Conservation (phyloP, 1,140 invertebrate species). For the Anadara kagoshimensis region DNA sequence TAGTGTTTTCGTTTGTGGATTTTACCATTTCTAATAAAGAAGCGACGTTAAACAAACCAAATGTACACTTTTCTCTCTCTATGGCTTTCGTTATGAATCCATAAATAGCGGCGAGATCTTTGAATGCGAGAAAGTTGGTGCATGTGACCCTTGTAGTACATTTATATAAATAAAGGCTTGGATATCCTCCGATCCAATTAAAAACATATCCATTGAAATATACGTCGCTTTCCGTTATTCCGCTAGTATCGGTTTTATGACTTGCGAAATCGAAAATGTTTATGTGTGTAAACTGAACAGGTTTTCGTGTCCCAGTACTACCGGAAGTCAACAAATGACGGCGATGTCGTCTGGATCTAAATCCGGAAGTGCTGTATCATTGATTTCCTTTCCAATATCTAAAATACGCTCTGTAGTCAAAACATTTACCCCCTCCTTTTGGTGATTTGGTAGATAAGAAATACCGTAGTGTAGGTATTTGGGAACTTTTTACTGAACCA, state of each 20-base stretch:
- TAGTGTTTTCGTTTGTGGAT: neutral
- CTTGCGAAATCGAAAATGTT: neutral
- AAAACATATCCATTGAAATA: constrained; percentile 11
- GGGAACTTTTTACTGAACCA: neutral
- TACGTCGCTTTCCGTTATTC: neutral
- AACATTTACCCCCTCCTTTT: neutral
- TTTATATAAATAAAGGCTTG: neutral
- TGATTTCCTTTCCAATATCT: neutral
- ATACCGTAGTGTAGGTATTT: neutral
- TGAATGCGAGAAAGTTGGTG: neutral
- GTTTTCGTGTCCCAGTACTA: constrained; percentile 17
- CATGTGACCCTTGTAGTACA: neutral
- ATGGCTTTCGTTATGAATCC: neutral
- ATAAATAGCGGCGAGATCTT: neutral
- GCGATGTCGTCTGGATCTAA: constrained; percentile 21
- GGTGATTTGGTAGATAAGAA: neutral
- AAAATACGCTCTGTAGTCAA: neutral
- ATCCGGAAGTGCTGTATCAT: neutral
- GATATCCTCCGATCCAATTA: neutral
- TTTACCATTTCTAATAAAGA: constrained; percentile 11
- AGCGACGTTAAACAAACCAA: neutral
- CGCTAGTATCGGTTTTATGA: neutral
- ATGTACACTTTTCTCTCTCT: constrained; percentile 1
- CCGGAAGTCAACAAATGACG: constrained; percentile 11
- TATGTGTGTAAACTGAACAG: constrained; percentile 1